Conservation (phyloP, 2,797 vertebrate species). For the Poeciliopsis infans region DNA sequence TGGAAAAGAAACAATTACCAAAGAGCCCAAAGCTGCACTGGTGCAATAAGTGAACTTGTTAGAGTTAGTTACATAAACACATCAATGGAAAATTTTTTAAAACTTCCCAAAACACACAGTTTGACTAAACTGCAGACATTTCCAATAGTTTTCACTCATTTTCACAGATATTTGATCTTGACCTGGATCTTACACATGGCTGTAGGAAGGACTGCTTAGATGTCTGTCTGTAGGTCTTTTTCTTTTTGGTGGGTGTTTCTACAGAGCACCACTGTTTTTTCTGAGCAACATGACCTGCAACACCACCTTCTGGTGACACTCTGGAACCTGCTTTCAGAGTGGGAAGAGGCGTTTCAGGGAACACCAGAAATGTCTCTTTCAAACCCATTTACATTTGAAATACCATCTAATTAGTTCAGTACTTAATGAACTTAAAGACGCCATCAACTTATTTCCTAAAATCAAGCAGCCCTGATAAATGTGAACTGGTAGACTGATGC, state of each 20-base stretch:
- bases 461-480: neutral
- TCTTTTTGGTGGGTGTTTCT: neutral
- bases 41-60: neutral
- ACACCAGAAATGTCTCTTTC: neutral
- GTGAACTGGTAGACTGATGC: neutral
- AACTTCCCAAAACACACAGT: neutral
- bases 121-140: neutral
- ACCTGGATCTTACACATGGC: neutral
- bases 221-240: neutral
- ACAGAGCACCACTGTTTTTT: neutral
- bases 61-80: neutral
- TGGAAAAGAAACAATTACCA: constrained; percentile 14
- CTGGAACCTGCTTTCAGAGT: neutral
- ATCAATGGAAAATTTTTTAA: neutral
- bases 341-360: neutral
- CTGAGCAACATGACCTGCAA: neutral
- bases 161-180: neutral
- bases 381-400: neutral
- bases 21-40: neutral
- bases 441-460: neutral
- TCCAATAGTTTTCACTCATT: neutral
- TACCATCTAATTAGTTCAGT: neutral
- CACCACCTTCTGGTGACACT: neutral
- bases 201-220: neutral
- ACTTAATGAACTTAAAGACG: neutral